Evolutionary conservation across 2,113 vertebrate species (phyloP), one percentile per base, ranked within the genome.

Genomic region (Ciconia stormi): DNA sequence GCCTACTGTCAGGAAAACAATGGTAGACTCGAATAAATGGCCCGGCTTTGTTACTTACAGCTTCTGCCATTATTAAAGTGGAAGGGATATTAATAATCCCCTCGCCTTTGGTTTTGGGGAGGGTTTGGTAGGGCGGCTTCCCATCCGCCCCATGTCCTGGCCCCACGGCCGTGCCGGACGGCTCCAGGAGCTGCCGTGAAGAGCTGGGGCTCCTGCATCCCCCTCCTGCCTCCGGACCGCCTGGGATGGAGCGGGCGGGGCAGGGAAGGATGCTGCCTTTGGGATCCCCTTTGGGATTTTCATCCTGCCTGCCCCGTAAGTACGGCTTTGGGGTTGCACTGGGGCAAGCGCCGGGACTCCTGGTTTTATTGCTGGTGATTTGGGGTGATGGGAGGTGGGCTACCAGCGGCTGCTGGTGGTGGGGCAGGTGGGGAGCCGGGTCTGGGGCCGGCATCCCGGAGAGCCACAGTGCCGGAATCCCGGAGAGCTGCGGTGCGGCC

Each of bases 31-130:
- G 82, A 89, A 95, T 91, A 94, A 97, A 95, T 9, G 59, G 77
- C 69, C 70, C 10, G 25, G 89, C 71, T 91, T 93, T 63, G 47
- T 96, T 96, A 91, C 56, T 97, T 97, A 94, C 87, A 94, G 87
- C 55, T 87, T 89, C 86, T 87, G 91, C 66, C 5, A 4, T n/a
- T 84, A 73, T 65, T 89, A 95, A 86, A 95, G 66, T 52, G 47
- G 70, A 95, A 70, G 46, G 25, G 42, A 42, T 71, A 73, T 93
- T 89, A 91, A 89, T 71, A 85, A 86, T 74, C n/a, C 42, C 56
- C 32, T 85, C 1, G 11, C n/a, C 47, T 78, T 59, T 71, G 36
- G 59, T 18, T 50, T 40, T 30, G 44, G 49, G 80, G 63, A 69
- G 62, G 67, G 49, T 29, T 72, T 88, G 47, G 14, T 9, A 16